Conservation (phyloP, 2,888 invertebrate species). For the Pheosia gnoma region DNA sequence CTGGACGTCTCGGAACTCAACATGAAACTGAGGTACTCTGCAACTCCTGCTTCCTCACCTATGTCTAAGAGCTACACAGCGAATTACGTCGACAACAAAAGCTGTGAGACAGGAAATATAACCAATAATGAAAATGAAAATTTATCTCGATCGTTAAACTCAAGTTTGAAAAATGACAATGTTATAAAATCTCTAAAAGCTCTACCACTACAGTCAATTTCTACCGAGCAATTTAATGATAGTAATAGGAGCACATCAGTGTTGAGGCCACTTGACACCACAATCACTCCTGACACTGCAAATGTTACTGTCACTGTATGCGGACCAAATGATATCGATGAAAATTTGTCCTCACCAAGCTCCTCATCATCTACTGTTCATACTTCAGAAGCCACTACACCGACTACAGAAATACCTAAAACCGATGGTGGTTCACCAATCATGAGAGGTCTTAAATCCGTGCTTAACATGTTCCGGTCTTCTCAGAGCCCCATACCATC, state of each 20-base stretch:
- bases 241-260: conserved; percentile 50
- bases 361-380: conserved; percentile 62
- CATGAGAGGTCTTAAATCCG: conserved; percentile 73
- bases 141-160: conserved; percentile 67
- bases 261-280: conserved; percentile 51
- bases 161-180: conserved; percentile 58
- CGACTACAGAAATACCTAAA: conserved; percentile 66
- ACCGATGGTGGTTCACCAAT: conserved; percentile 71
- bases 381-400: conserved; percentile 74
- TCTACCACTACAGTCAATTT: conserved; percentile 61
- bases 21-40: conserved; percentile 75
- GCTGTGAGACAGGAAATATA: conserved; percentile 43
- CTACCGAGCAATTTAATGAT: conserved; percentile 52
- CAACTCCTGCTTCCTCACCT: conserved; percentile 71
- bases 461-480: conserved; percentile 73
- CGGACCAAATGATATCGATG: conserved; percentile 56
- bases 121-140: conserved; percentile 51
- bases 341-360: conserved; percentile 63
- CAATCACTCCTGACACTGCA: conserved; percentile 34
- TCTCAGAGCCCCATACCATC: conserved; percentile 72
- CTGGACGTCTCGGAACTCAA: conserved; percentile 74
- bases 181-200: conserved; percentile 55
- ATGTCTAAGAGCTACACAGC: conserved; percentile 74
- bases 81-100: conserved; percentile 53
- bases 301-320: conserved; percentile 57